Conservation (phyloP, 2,888 invertebrate species). For the Labia minor region DNA sequence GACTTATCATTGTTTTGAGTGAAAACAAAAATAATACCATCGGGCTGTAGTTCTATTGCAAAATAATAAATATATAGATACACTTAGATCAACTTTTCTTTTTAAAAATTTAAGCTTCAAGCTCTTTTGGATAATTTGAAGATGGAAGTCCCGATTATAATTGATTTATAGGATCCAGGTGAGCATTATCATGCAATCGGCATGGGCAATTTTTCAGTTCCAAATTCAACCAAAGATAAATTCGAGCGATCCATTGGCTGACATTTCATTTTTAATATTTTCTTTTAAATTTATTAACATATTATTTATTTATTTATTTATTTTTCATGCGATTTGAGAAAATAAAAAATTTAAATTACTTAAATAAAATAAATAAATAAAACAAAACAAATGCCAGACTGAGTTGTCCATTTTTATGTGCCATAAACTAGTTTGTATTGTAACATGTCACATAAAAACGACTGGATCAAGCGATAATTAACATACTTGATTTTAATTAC, state of each 20-base stretch:
- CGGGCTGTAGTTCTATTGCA: too few relatives aligned
- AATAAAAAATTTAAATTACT: not conserved
- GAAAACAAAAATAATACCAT: too few relatives aligned
- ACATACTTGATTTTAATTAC: constrained; percentile 7
- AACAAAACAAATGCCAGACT: too few relatives aligned
- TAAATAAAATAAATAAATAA: too few relatives aligned
- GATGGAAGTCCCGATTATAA: not conserved
- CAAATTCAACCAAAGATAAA: not conserved
- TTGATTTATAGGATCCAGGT: not conserved
- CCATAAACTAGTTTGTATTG: constrained; percentile 13
- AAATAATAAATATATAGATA: too few relatives aligned
- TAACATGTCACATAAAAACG: constrained; percentile 7
- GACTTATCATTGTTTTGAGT: too few relatives aligned
- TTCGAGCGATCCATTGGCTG: too few relatives aligned
- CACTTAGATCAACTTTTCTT: too few relatives aligned
- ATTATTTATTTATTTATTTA: not conserved
- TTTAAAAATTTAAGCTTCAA: not conserved
- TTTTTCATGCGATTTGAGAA: not conserved
- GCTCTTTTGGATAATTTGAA: not conserved
- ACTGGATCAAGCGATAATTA: not conserved
- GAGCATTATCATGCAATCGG: not conserved
- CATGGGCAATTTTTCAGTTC: not conserved
- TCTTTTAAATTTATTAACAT: not conserved
- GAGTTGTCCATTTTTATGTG: not conserved
- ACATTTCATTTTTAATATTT: too few relatives aligned